These are phyloP conservation scores for Drosophila imparisetae DNA, from an alignment of 2,888 invertebrate species.

Conservation along the genomic window DNA sequence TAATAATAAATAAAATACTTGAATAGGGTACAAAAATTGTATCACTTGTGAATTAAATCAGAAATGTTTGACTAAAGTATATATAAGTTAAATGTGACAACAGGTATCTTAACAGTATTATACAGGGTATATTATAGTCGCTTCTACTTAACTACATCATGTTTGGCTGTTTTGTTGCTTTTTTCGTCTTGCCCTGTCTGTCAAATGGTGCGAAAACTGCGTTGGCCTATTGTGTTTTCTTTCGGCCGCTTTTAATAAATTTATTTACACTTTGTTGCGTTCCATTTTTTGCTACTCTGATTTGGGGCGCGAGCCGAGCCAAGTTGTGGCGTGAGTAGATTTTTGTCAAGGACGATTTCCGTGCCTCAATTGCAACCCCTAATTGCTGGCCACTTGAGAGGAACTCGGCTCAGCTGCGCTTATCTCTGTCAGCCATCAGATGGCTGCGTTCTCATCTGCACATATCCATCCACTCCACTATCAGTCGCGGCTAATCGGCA, in stretches of 20 bases:
- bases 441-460: constrained; percentile 59
- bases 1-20: not conserved
- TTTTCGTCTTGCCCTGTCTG: constrained; percentile 16
- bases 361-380: constrained; percentile 65
- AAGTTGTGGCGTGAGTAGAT: constrained; percentile 33
- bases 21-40: not conserved
- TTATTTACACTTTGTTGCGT: constrained; percentile 76
- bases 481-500: constrained; percentile 51
- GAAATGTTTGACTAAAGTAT: not conserved
- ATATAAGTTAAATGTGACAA: not conserved
- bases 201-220: constrained; percentile 70
- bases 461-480: constrained; percentile 42
- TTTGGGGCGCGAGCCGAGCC: constrained; percentile 63
- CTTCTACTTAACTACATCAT: not conserved
- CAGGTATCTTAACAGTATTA: not conserved
- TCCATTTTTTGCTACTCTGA: constrained; percentile 33
- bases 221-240: constrained; percentile 46
- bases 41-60: not conserved
- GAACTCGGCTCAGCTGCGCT: constrained; percentile 61
- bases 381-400: constrained; percentile 73
- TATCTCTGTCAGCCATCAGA: constrained; percentile 69
- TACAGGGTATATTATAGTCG: not conserved
- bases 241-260: constrained; percentile 63
- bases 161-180: constrained; percentile 7
- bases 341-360: constrained; percentile 62